Percentiles rank a stretch among this genome's conserved stretches.
These are phyloP conservation scores for Orthosia incerta DNA, from an alignment of 2,888 invertebrate genomes.

Conservation along the genomic window DNA sequence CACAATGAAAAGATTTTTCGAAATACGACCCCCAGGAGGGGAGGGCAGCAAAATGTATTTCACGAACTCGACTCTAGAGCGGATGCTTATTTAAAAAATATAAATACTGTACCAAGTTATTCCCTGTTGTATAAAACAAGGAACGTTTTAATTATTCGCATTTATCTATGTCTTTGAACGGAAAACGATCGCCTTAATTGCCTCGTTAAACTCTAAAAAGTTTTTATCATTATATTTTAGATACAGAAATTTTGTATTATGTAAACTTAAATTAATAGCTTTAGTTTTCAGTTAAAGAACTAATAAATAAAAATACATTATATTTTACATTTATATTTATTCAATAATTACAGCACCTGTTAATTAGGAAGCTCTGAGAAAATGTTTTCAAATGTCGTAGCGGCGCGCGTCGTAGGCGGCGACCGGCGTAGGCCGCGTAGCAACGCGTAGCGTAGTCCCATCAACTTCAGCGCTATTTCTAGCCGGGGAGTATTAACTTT, in stretches of 20 bases:
- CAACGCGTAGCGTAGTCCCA: slow-evolving; percentile 53
- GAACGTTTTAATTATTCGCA: slow-evolving; percentile 38
- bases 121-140: slow-evolving; percentile 50
- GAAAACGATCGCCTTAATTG: slow-evolving; percentile 31
- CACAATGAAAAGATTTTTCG: slow-evolving; percentile 46
- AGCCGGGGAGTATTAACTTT: neutral
- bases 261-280: neutral
- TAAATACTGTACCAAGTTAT: slow-evolving; percentile 53
- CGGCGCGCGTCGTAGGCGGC: slow-evolving; percentile 56
- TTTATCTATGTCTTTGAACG: slow-evolving; percentile 36
- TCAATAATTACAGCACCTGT: neutral
- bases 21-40: slow-evolving; percentile 51
- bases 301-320: slow-evolving; percentile 2
- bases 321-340: neutral
- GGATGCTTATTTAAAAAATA: slow-evolving; percentile 47
- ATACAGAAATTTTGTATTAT: neutral
- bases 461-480: slow-evolving; percentile 19
- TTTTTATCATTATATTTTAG: neutral
- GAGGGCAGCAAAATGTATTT: slow-evolving; percentile 43
- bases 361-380: slow-evolving; percentile 23
- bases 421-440: slow-evolving; percentile 65
- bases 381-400: slow-evolving; percentile 56
- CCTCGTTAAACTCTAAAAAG: slow-evolving; percentile 18
- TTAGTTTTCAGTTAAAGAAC: neutral
- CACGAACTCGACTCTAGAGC: slow-evolving; percentile 15